Evolutionary conservation across 2,888 invertebrate species (phyloP), one percentile per base, ranked within the genome.

Genomic region (Drosophila nigritarsus): DNA sequence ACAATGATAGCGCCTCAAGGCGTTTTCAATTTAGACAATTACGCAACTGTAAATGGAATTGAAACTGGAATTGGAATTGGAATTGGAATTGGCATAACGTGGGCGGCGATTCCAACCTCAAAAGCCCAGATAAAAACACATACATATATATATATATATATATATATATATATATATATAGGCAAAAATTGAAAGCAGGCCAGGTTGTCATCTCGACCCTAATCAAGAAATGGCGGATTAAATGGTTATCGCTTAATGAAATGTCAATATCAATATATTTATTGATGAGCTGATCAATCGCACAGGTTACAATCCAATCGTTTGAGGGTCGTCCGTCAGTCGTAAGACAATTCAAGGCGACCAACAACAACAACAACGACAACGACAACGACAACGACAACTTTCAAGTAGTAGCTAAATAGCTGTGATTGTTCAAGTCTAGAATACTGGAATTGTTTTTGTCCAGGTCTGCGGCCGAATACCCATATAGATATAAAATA

Each of bases 11-110:
- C 79, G 73, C 74, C 86, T 78, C 87, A 87, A 87, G 87, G 87
- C 87, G 78, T 42, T 89, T 87, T 87, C 87, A 87, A 87, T 87
- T 87, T 77, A 87, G 77, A 64, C 87, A 87, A 87, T 89, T 87
- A 75, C 82, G 85, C 78, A 89, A 75, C 66, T 64, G 65, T 64
- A 67, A 67, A 62, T 74, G 69, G 64, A 73, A 72, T 49, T 63
- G 61, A 53, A 65, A 70, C 62, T 50, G 62, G 29, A 65, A 70
- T 40, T 48, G 63, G 61, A 65, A 78, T 63, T 50, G 62, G 29
- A 65, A 70, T 40, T 48, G 63, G 61, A 65, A 78, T 63, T 66
- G 80, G 63, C 60, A 67, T 62, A 65, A 70, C 65, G 79, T 80
- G 75, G 75, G 75, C 71, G 79, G 75, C 61, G 34, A 30, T 54